Evolutionary conservation across 2,888 invertebrate species (phyloP).

Genomic region (Neelides folsomi): DNA sequence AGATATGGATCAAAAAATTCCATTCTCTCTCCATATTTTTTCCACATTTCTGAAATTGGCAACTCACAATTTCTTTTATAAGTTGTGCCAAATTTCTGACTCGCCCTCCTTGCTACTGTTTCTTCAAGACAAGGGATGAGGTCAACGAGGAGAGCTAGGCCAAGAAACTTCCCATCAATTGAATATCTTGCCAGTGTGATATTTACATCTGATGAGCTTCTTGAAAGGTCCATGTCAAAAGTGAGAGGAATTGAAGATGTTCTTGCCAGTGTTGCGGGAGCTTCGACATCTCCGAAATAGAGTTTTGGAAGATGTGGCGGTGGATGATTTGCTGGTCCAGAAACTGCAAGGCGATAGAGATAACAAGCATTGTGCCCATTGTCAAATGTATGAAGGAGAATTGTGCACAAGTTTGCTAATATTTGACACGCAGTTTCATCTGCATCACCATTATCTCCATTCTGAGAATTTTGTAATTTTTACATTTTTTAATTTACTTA

Average conservation of each 20-base stretch:
- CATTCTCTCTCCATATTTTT: slow-evolving; percentile 34
- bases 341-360: slow-evolving; percentile 12
- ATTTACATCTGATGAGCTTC: slow-evolving; percentile 35
- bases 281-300: slow-evolving; percentile 43
- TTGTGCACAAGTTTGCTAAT: slow-evolving; percentile 53
- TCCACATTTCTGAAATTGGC: slow-evolving; percentile 21
- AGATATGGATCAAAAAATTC: slow-evolving; percentile 46
- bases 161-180: slow-evolving; percentile 38
- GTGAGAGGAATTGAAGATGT: slow-evolving; percentile 37
- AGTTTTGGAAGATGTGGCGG: slow-evolving; percentile 35
- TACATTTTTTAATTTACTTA: no score
- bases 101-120: slow-evolving; percentile 13
- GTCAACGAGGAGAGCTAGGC: slow-evolving; percentile 35
- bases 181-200: slow-evolving; percentile 39
- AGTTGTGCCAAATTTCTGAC: slow-evolving; percentile 26
- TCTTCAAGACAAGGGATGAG: slow-evolving; percentile 27
- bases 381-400: slow-evolving; percentile 45
- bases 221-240: slow-evolving; percentile 22
- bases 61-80: slow-evolving; percentile 20
- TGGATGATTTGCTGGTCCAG: slow-evolving; percentile 22
- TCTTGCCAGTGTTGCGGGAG: slow-evolving; percentile 38
- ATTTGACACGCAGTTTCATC: slow-evolving; percentile 50
- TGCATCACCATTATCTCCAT: slow-evolving; percentile 37
- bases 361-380: slow-evolving; percentile 29
- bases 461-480: slow-evolving; percentile 30